Base-by-base conservation (phyloP, 2,797 vertebrate species). In the Geotrypetes seraphini region DNA sequence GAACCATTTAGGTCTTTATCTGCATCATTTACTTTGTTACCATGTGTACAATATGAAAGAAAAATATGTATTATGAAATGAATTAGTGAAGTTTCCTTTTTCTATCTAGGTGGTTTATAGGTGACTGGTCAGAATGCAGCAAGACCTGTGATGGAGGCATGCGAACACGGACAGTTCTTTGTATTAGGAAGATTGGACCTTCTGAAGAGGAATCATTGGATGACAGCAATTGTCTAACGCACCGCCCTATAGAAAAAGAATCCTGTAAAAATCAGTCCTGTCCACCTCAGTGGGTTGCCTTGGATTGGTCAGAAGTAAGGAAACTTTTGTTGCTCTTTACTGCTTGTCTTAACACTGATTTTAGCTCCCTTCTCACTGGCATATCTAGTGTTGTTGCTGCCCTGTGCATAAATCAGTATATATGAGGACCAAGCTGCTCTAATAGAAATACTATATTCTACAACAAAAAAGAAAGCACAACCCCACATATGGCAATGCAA, bases 301-400 rank as follows among this genome's bases (percentile, higher is more conserved):
- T 96, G 76, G 96, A 99, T 53, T 99, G 96, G 96, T 99, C 95
- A 13, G 95, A 99, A 88, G 95, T 97, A 60, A 82, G 78, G 35
- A 48, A 33, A 12, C 5, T 12, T 13, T 43, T 8, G 19, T 30
- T 12, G 21, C 19, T 19, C 19, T 5, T 19, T 19, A 19, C 8
- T 19, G 19, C 5, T 19, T 8, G n/a, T n/a, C n/a, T n/a, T n/a
- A n/a, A n/a, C n/a, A n/a, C n/a, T n/a, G n/a, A n/a, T n/a, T n/a
- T n/a, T n/a, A n/a, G n/a, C n/a, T n/a, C n/a, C n/a, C n/a, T n/a
- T n/a, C n/a, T n/a, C n/a, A n/a, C n/a, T n/a, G n/a, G n/a, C n/a
- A n/a, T n/a, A n/a, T n/a, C n/a, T n/a, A n/a, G n/a, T n/a, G n/a
- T n/a, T n/a, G n/a, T n/a, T n/a, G n/a, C n/a, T n/a, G n/a, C n/a